Conservation (phyloP, 2,888 invertebrate species). For the Campopleginae sp. region DNA sequence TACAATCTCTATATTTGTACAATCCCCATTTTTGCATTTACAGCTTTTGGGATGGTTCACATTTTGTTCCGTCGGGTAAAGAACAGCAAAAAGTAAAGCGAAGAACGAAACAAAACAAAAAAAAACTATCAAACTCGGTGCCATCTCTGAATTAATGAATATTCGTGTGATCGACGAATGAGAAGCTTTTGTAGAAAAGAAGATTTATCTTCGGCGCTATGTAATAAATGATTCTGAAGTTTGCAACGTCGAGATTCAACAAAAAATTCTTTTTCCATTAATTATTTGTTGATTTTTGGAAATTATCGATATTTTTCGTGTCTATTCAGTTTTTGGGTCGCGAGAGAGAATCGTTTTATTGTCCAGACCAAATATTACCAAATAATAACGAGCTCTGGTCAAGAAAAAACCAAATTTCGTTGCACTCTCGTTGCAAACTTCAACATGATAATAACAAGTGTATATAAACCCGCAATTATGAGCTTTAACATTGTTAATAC, state of each 20-base stretch:
- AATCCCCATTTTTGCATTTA: constrained; percentile 58
- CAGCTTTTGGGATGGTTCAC: constrained; percentile 44
- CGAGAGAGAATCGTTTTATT: too few species aligned
- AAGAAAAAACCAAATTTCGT: too few species aligned
- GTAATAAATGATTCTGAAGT: too few species aligned
- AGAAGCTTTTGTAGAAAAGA: constrained; percentile 37
- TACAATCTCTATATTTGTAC: constrained; percentile 56
- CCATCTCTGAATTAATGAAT: constrained; percentile 47
- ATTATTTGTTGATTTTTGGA: too few species aligned
- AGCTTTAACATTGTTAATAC: constrained; percentile 41
- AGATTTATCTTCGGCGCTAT: constrained; percentile 25
- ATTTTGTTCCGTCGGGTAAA: constrained; percentile 9
- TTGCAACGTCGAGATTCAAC: too few species aligned
- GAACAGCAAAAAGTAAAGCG: background rate
- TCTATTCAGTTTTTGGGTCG: too few species aligned
- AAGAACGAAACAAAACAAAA: constrained; percentile 10
- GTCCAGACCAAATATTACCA: too few species aligned
- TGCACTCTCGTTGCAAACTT: too few species aligned
- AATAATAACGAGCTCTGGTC: too few species aligned
- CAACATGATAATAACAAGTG: constrained; percentile 43
- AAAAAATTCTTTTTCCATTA: too few species aligned
- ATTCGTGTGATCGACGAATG: constrained; percentile 38
- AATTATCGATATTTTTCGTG: too few species aligned
- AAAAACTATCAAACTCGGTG: constrained; percentile 50
- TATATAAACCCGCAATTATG: constrained; percentile 52